Conservation (phyloP, 2,113 vertebrate species). For the Hassar affinis region DNA sequence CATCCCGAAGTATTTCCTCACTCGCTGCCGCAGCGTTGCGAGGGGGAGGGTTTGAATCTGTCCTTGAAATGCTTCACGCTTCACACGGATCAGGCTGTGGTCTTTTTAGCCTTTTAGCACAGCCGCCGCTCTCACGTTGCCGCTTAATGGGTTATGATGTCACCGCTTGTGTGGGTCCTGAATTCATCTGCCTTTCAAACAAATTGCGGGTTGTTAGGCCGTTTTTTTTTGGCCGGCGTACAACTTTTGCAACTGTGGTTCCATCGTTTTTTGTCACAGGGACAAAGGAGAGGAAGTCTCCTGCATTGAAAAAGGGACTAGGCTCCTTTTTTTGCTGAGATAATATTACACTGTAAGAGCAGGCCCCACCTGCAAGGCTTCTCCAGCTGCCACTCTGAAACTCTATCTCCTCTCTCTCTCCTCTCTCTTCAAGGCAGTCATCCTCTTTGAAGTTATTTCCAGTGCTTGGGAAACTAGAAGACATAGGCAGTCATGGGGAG, state of each 20-base stretch:
- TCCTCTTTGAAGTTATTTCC: constrained; percentile 80
- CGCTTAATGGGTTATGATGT: constrained; percentile 38
- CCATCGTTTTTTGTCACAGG: constrained; percentile 50
- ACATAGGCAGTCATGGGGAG: constrained; percentile 50
- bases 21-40: not conserved
- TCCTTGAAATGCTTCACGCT: constrained; percentile 31
- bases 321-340: constrained; percentile 71
- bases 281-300: constrained; percentile 77
- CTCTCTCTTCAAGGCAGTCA: constrained; percentile 69
- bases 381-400: constrained; percentile 77
- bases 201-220: constrained; percentile 15
- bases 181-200: constrained; percentile 21
- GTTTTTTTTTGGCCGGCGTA: constrained; percentile 30
- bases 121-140: constrained; percentile 16
- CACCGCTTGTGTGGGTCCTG: constrained; percentile 13
- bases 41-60: constrained; percentile 20
- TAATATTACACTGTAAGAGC: constrained; percentile 74
- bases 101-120: constrained; percentile 11
- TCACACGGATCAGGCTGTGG: constrained; percentile 15
- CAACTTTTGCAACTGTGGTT: constrained; percentile 50
- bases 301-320: constrained; percentile 65
- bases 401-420: constrained; percentile 66
- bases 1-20: constrained; percentile 13
- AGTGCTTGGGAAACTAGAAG: constrained; percentile 72
- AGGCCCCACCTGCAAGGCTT: constrained; percentile 75